These are phyloP conservation scores for Otocyon megalotis DNA, from an alignment of 2,113 vertebrate species.

Conservation along the genomic window DNA sequence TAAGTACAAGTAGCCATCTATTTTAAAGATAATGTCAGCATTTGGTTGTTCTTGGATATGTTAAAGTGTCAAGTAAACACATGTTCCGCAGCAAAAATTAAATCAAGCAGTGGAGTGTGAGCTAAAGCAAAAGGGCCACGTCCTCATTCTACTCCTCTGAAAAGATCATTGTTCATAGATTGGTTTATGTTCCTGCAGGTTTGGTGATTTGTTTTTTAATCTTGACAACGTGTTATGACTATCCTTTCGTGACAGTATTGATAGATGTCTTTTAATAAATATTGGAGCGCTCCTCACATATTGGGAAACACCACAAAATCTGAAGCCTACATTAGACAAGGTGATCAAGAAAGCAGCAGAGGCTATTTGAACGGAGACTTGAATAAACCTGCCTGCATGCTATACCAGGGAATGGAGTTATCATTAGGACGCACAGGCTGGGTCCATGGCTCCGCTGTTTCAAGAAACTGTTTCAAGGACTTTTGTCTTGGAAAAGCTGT, in stretches of 20 bases:
- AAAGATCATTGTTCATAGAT: background rate
- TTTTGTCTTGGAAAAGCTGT: background rate
- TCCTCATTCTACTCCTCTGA: background rate
- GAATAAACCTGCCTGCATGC: background rate
- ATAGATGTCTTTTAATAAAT: constrained; percentile 41
- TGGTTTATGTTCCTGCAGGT: background rate
- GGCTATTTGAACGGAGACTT: background rate
- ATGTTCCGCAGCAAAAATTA: background rate
- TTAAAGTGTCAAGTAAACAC: background rate
- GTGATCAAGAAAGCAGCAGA: background rate
- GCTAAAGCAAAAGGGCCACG: background rate
- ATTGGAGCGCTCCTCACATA: background rate
- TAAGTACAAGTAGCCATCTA: background rate
- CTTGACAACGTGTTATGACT: background rate
- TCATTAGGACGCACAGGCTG: background rate
- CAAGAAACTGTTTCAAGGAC: background rate
- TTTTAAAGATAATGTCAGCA: background rate
- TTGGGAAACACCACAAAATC: constrained; percentile 9
- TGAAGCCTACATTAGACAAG: background rate
- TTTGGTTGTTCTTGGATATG: background rate
- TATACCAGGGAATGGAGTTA: background rate
- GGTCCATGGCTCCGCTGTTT: background rate
- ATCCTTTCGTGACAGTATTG: background rate
- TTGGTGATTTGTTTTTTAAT: background rate
- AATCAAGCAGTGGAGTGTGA: background rate